These are phyloP conservation scores for Micoletzkya japonica DNA, from an alignment of 2,888 invertebrate genomes.

Conservation along the genomic window DNA sequence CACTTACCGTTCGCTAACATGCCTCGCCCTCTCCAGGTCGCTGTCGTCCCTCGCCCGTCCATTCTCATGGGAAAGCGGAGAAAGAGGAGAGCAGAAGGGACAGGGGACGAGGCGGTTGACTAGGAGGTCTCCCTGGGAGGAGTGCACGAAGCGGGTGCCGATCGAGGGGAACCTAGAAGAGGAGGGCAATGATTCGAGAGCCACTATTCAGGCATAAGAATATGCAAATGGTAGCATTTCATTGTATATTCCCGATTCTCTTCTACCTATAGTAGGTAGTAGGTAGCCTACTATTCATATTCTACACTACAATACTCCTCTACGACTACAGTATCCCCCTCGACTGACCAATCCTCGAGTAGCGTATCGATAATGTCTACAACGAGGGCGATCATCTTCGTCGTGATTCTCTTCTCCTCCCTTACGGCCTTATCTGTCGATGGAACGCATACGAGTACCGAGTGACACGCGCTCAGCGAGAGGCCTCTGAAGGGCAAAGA, in stretches of 20 bases:
- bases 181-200: too few relatives aligned
- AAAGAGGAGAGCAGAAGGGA: conserved; percentile 76
- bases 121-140: conserved; percentile 89
- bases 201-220: too few relatives aligned
- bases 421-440: not conserved
- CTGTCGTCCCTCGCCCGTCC: too few relatives aligned
- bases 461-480: not conserved
- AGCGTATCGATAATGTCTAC: conserved; percentile 94
- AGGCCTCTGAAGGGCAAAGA: not conserved
- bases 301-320: too few relatives aligned
- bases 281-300: too few relatives aligned
- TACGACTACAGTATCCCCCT: too few relatives aligned
- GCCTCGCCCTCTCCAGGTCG: too few relatives aligned
- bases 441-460: conserved; percentile 2
- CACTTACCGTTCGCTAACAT: too few relatives aligned
- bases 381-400: conserved; percentile 76
- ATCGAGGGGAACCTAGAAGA: conserved; percentile 52
- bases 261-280: too few relatives aligned
- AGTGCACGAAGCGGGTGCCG: conserved; percentile 94
- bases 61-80: not conserved
- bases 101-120: conserved; percentile 92
- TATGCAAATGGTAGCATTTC: too few relatives aligned
- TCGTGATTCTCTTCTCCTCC: conserved; percentile 16
- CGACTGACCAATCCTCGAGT: conserved; percentile 96
- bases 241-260: too few relatives aligned